Percentiles rank a stretch among this genome's conserved stretches.
These are phyloP conservation scores for Pterocles orientalis DNA, from an alignment of 2,113 vertebrate species.

Conservation along the genomic window DNA sequence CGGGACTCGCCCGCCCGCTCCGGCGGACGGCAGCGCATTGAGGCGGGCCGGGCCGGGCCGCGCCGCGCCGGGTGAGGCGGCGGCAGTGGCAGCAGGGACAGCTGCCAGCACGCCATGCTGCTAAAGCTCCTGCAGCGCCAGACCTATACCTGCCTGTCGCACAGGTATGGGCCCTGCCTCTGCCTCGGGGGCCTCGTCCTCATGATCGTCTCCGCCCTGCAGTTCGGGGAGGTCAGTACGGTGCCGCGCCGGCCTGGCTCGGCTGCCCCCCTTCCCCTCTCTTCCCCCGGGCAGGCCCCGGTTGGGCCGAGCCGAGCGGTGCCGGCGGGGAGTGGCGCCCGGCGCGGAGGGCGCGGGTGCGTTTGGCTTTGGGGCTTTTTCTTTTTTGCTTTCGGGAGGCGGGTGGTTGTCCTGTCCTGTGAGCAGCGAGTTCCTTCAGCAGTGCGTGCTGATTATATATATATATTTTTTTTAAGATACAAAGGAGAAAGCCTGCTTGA, in stretches of 20 bases:
- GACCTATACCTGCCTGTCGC: constrained; percentile 97
- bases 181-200: constrained; percentile 96
- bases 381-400: not conserved
- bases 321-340: constrained; percentile 76
- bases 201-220: constrained; percentile 94
- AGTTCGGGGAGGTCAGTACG: constrained; percentile 93
- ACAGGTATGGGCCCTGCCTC: constrained; percentile 93
- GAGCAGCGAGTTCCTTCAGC: not conserved
- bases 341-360: too few relatives aligned
- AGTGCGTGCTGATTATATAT: fast-evolving
- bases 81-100: not conserved
- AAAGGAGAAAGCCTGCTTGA: not conserved
- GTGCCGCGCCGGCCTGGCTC: not conserved
- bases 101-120: constrained; percentile 81
- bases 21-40: not conserved
- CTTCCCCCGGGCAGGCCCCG: not conserved
- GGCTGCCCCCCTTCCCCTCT: not conserved
- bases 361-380: not conserved
- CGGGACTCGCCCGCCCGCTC: not conserved
- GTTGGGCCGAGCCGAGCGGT: not conserved
- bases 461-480: too few relatives aligned
- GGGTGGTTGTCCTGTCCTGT: not conserved
- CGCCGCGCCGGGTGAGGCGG: not conserved
- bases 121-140: constrained; percentile 94
- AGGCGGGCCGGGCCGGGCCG: not conserved